Conservation (phyloP, 1,140 invertebrate species). For the Aricia agestis region DNA sequence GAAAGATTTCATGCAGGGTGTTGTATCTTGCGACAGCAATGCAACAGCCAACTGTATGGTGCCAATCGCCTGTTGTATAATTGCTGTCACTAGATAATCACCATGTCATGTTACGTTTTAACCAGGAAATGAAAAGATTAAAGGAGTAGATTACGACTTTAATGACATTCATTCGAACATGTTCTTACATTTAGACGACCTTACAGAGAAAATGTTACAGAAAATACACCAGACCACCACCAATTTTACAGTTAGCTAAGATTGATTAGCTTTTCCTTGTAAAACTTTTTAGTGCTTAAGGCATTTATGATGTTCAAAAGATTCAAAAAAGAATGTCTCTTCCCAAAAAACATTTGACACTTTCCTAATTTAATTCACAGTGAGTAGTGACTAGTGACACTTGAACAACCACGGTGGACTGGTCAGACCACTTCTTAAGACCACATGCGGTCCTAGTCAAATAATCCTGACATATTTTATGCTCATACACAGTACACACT, state of each 20-base stretch:
- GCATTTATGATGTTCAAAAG: not conserved
- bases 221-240: no score
- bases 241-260: no score
- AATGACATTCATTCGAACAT: no score
- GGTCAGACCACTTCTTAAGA: not conserved
- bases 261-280: no score
- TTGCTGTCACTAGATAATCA: not conserved
- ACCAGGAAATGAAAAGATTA: no score
- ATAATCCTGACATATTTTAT: not conserved
- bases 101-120: no score
- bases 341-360: not conserved
- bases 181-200: no score
- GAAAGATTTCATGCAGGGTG: not conserved
- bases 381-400: no score
- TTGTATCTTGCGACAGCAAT: no score
- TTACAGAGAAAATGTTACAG: no score
- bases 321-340: not conserved
- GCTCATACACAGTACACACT: not conserved
- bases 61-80: not conserved
- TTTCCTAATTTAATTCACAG: constrained; percentile 12
- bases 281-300: not conserved
- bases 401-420: not conserved
- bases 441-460: not conserved
- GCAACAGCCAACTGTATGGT: no score
- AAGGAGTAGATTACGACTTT: no score